Evolutionary conservation across 1,140 invertebrate species (phyloP).

Genomic region (Panagrolaimus sp.): DNA sequence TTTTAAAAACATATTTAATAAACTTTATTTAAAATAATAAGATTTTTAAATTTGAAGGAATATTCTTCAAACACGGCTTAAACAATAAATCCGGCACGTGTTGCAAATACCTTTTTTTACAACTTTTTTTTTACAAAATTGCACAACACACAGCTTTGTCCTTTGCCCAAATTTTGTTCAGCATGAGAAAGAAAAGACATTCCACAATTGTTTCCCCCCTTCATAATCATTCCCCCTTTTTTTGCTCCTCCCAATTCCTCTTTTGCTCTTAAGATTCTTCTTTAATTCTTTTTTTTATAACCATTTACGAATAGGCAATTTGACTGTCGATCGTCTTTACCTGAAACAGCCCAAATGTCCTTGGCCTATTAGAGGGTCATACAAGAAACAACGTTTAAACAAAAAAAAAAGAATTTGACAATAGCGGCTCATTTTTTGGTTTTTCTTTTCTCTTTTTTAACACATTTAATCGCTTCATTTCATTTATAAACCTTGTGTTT

Average conservation of each 20-base stretch:
- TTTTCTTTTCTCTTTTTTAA: background rate
- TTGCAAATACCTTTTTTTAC: background rate
- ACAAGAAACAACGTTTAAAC: background rate
- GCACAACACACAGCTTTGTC: no score
- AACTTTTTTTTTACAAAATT: no score
- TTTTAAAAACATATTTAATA: no score
- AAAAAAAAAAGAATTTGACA: constrained; percentile 1
- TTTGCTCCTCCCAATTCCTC: background rate
- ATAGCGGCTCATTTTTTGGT: background rate
- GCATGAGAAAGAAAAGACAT: no score
- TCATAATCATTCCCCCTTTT: no score
- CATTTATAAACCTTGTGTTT: no score
- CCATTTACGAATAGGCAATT: background rate
- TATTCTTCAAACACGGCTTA: background rate
- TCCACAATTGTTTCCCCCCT: no score
- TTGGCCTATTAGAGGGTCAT: constrained; percentile 17
- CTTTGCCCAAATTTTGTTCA: no score
- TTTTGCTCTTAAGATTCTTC: constrained; percentile 14
- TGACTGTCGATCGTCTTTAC: background rate
- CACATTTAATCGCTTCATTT: no score
- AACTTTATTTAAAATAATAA: background rate
- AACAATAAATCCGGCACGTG: background rate
- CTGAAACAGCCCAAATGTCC: constrained; percentile 3
- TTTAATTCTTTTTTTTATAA: constrained; percentile 1
- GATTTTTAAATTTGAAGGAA: constrained; percentile 5